Conservation (phyloP, 2,797 vertebrate genomes). For the Siniperca undulata region DNA sequence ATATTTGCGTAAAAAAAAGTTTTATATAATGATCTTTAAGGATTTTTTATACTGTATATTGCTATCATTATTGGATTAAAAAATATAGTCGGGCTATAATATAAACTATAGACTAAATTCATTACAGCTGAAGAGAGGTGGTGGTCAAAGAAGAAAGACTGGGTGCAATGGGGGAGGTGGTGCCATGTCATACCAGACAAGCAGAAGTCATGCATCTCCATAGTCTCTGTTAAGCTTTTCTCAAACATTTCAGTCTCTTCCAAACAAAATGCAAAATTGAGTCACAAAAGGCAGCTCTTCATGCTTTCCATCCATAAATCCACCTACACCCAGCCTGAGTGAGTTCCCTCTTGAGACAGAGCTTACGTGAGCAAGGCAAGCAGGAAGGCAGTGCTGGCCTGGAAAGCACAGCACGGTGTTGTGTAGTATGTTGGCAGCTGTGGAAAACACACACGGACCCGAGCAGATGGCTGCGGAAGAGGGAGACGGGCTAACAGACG, state of each 20-base stretch:
- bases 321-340: constrained; percentile 78
- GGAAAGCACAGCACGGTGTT: constrained; percentile 69
- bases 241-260: constrained; percentile 43
- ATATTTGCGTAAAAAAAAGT: too few species aligned
- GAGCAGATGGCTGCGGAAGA: constrained; percentile 81
- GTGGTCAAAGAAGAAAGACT: constrained; percentile 15
- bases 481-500: constrained; percentile 76
- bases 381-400: constrained; percentile 73
- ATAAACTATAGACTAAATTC: neutral
- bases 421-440: constrained; percentile 79
- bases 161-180: neutral
- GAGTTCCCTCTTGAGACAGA: constrained; percentile 80
- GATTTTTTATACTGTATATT: neutral
- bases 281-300: constrained; percentile 74
- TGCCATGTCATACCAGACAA: neutral
- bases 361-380: constrained; percentile 78
- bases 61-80: neutral
- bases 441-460: constrained; percentile 71
- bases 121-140: neutral
- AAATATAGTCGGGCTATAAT: neutral
- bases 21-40: neutral
- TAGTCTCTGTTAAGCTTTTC: constrained; percentile 31
- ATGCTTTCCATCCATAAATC: constrained; percentile 73
- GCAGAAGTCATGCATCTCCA: constrained; percentile 29
- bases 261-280: constrained; percentile 71